phyloP scores from a whole-genome alignment of 2,888 invertebrate genomes.

The Sinopyrophorus schimmeli region DNA sequence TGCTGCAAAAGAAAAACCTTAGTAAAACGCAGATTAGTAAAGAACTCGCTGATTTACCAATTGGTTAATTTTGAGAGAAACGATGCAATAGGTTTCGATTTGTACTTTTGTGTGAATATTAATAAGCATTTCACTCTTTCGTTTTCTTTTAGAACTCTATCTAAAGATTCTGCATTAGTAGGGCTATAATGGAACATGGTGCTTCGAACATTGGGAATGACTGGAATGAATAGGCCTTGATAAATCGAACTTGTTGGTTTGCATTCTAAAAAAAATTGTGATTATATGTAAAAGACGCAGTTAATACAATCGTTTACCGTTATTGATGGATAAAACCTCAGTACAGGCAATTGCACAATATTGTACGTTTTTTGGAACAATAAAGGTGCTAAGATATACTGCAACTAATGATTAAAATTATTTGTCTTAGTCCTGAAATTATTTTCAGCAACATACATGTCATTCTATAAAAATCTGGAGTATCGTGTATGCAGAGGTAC shows the following conservation, averaged over 20 bases:
- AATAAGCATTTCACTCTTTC: slow-evolving; percentile 5
- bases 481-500: neutral
- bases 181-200: slow-evolving; percentile 6
- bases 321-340: neutral
- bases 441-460: neutral
- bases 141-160: neutral
- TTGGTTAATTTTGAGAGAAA: neutral
- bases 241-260: neutral
- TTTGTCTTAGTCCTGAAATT: neutral
- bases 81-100: neutral
- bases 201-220: slow-evolving; percentile 5
- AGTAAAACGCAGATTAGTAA: neutral
- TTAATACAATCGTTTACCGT: neutral
- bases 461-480: neutral
- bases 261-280: no score
- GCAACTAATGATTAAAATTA: slow-evolving; percentile 3
- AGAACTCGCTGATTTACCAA: neutral
- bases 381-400: neutral
- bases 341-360: slow-evolving; percentile 5
- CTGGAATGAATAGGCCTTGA: slow-evolving; percentile 11
- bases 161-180: neutral
- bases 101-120: slow-evolving; percentile 6
- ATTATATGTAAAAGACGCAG: no score
- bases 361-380: neutral
- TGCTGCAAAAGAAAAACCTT: neutral